phyloP scores from a whole-genome alignment of 2,888 invertebrate species.

The Phalera bucephala region DNA sequence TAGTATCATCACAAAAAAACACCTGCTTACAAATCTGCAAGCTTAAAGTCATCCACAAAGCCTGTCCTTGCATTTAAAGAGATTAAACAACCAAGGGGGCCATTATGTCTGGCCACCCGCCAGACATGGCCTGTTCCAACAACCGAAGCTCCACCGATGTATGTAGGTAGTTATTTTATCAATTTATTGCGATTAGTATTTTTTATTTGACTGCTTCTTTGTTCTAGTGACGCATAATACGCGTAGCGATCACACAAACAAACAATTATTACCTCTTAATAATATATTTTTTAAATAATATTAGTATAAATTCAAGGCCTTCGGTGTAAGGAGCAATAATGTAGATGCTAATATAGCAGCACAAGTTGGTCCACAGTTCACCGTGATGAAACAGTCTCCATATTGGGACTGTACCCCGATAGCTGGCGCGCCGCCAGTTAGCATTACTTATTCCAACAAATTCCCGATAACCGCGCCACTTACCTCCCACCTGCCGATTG shows the following conservation, averaged over 20 bases:
- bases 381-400: conserved; percentile 39
- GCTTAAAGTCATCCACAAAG: conserved; percentile 36
- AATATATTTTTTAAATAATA: too few species aligned
- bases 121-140: conserved; percentile 50
- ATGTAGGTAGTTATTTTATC: too few species aligned
- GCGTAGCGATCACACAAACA: too few species aligned
- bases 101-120: conserved; percentile 63
- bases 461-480: conserved; percentile 35
- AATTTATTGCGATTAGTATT: too few species aligned
- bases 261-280: too few species aligned
- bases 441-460: conserved; percentile 54
- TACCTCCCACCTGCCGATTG: conserved; percentile 26
- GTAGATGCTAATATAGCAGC: conserved; percentile 12
- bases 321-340: too few species aligned
- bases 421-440: conserved; percentile 48
- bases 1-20: too few species aligned
- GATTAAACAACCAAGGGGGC: conserved; percentile 53
- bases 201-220: too few species aligned
- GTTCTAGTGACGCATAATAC: too few species aligned
- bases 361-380: conserved; percentile 14
- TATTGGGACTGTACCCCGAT: conserved; percentile 42
- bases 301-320: too few species aligned
- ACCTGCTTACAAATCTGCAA: background rate
- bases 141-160: conserved; percentile 39
- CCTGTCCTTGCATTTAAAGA: conserved; percentile 65